A percentile compares a stretch with the other conserved stretches of the same genome.
phyloP scores from a whole-genome alignment of 2,888 invertebrate genomes.

The Orthosia cruda region DNA sequence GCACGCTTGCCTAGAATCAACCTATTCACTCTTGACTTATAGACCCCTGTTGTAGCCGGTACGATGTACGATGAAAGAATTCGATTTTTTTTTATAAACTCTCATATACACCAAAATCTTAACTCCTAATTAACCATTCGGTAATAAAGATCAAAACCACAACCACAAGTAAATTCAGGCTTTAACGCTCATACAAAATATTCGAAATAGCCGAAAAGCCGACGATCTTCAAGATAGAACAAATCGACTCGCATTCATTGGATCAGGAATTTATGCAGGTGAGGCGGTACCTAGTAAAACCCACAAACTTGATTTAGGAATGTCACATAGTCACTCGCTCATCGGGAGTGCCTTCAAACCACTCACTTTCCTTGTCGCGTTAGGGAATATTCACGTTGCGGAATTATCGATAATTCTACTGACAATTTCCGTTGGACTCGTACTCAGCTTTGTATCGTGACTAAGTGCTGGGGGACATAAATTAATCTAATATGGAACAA shows the following conservation, averaged over 20 bases:
- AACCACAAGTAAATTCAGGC: neutral
- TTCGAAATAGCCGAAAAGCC: neutral
- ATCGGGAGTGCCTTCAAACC: constrained; percentile 4
- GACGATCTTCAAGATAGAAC: neutral
- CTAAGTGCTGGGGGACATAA: no score
- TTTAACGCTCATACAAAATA: neutral
- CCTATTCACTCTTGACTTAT: no score
- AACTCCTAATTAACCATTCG: no score
- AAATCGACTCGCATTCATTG: constrained; percentile 4
- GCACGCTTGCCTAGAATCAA: no score
- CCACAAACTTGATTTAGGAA: constrained; percentile 15
- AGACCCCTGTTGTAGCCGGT: no score
- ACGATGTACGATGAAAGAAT: no score
- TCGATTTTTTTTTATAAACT: no score
- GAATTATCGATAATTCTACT: constrained; percentile 17
- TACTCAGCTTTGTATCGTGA: no score
- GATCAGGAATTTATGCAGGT: constrained; percentile 3
- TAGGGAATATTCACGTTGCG: constrained; percentile 1
- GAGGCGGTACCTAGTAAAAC: constrained; percentile 1
- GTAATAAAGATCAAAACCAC: neutral
- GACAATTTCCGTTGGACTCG: constrained; percentile 3
- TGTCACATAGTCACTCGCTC: neutral
- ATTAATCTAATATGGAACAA: no score
- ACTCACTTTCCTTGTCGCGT: neutral
- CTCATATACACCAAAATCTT: no score